Percentiles rank a stretch among this genome's conserved stretches.
Conservation (phyloP, 1,140 invertebrate genomes). For the Drosophila nasuta region DNA sequence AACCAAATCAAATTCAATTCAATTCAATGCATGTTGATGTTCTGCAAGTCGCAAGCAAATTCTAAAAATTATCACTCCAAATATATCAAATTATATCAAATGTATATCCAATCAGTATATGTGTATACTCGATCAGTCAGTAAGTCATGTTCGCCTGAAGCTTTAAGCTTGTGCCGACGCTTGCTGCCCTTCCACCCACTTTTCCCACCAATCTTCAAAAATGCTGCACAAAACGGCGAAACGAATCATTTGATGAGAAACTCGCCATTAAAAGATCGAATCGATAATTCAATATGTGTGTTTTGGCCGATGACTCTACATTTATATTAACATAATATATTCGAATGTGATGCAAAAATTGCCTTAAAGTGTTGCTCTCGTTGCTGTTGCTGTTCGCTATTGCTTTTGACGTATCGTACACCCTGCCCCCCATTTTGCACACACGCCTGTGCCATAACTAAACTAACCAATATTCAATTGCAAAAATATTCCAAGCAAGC, state of each 20-base stretch:
- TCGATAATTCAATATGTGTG: slow-evolving; percentile 42
- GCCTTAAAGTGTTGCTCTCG: slow-evolving; percentile 33
- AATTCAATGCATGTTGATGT: slow-evolving; percentile 76
- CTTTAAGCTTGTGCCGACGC: slow-evolving; percentile 42
- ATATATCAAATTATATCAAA: slow-evolving; percentile 11
- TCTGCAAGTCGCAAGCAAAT: slow-evolving; percentile 48
- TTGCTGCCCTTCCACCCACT: slow-evolving; percentile 9
- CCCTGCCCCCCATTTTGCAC: slow-evolving; percentile 48
- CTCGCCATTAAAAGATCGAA: slow-evolving; percentile 46
- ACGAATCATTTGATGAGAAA: slow-evolving; percentile 61
- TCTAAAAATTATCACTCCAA: slow-evolving; percentile 24
- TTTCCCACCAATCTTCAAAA: slow-evolving; percentile 31
- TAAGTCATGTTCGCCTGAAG: slow-evolving; percentile 21
- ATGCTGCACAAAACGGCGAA: slow-evolving; percentile 71
- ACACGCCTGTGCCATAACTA: slow-evolving; percentile 72
- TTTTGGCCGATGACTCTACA: slow-evolving; percentile 43
- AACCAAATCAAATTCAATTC: slow-evolving; percentile 17
- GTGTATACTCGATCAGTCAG: slow-evolving; percentile 14
- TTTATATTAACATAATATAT: slow-evolving; percentile 12
- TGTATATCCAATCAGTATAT: slow-evolving; percentile 24
- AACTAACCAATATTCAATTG: slow-evolving; percentile 13
- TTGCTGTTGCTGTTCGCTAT: slow-evolving; percentile 55
- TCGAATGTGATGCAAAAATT: no score
- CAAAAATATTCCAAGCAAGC: slow-evolving; percentile 37
- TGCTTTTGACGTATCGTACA: slow-evolving; percentile 70